Conservation (phyloP, 2,888 invertebrate genomes). For the Spicauda simplicius region DNA sequence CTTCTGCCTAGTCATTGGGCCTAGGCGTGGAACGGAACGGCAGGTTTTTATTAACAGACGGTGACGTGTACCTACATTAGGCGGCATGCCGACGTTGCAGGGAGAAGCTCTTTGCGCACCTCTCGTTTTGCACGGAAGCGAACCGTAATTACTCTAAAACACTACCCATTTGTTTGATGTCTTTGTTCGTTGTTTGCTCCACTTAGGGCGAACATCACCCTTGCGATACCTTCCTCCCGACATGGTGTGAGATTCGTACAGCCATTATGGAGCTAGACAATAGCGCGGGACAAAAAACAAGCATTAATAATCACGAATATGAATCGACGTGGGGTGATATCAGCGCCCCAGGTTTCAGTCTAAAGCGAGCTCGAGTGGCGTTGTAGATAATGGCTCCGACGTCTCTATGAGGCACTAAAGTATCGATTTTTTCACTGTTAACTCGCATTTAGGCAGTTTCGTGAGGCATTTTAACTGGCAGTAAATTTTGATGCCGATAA, state of each 20-base stretch:
- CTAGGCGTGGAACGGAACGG: slow-evolving; percentile 44
- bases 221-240: slow-evolving; percentile 72
- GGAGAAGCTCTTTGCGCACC: slow-evolving; percentile 65
- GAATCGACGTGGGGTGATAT: slow-evolving; percentile 68
- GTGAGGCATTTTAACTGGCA: slow-evolving; percentile 22
- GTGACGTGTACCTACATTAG: slow-evolving; percentile 63
- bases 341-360: slow-evolving; percentile 61
- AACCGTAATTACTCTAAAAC: slow-evolving; percentile 85
- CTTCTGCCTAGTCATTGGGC: slow-evolving; percentile 44
- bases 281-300: slow-evolving; percentile 78
- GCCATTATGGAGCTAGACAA: slow-evolving; percentile 76
- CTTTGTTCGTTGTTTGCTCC: slow-evolving; percentile 84
- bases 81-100: slow-evolving; percentile 52
- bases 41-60: slow-evolving; percentile 46
- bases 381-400: slow-evolving; percentile 56
- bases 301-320: slow-evolving; percentile 83
- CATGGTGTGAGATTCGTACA: slow-evolving; percentile 75
- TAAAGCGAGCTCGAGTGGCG: slow-evolving; percentile 67
- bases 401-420: slow-evolving; percentile 33
- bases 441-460: slow-evolving; percentile 28
- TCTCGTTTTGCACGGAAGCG: slow-evolving; percentile 80
- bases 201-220: slow-evolving; percentile 82
- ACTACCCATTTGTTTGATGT: slow-evolving; percentile 85
- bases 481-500: slow-evolving; percentile 24
- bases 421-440: slow-evolving; percentile 32